Conservation (phyloP, 2,113 vertebrate species). For the Callospermophilus lateralis region DNA sequence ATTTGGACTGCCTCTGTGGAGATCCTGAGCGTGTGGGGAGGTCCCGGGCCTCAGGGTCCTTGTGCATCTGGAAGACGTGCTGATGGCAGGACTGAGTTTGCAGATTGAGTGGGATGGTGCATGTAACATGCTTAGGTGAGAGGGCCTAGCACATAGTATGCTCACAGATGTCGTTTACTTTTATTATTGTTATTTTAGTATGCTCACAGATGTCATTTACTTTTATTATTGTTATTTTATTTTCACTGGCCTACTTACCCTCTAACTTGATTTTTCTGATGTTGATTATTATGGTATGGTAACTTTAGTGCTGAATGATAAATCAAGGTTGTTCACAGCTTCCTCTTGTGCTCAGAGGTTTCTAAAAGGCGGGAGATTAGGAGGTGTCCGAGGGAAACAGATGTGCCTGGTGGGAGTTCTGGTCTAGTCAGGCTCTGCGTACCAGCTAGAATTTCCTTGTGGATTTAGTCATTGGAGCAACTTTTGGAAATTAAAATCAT, state of each 20-base stretch:
- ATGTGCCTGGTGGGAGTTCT: fast-evolving
- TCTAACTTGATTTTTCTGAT: not conserved
- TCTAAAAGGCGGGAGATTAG: not conserved
- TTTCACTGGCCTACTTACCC: fast-evolving
- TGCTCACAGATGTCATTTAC: fast-evolving
- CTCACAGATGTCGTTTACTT: not conserved
- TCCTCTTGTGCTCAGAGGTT: not conserved
- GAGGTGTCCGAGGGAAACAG: fast-evolving
- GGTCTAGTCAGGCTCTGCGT: not conserved
- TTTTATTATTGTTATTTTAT: fast-evolving
- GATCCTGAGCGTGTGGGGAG: not conserved
- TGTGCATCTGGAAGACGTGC: fast-evolving
- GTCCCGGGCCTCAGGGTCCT: no score
- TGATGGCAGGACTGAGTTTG: fast-evolving
- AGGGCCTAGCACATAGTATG: fast-evolving
- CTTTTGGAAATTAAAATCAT: not conserved
- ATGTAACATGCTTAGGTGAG: fast-evolving
- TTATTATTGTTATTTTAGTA: fast-evolving
- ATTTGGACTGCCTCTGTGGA: not conserved
- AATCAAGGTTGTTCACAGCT: not conserved
- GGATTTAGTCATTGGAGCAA: not conserved
- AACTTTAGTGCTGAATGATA: fast-evolving
- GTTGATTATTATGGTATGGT: not conserved
- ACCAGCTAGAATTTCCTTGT: fast-evolving
- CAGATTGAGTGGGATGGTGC: fast-evolving